Conservation (phyloP, 2,888 invertebrate species). For the Tachina grossa region DNA sequence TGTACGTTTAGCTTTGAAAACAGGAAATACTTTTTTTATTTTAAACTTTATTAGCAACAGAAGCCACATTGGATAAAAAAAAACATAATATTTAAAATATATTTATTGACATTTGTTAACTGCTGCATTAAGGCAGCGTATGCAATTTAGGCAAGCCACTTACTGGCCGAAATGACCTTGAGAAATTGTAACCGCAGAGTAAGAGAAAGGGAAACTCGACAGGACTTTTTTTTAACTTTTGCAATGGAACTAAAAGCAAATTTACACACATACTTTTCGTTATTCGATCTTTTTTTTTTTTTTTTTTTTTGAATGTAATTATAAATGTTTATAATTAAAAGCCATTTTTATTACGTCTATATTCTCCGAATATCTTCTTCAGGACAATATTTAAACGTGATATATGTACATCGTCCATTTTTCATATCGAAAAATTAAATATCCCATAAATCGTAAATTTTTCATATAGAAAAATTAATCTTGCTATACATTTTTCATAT, state of each 20-base stretch:
- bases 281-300: too few relatives aligned
- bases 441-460: too few relatives aligned
- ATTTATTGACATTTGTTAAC: not conserved
- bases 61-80: conserved; percentile 1
- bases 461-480: too few relatives aligned
- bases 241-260: not conserved
- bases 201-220: not conserved
- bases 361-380: too few relatives aligned
- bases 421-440: too few relatives aligned
- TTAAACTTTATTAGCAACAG: not conserved
- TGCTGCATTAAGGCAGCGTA: not conserved
- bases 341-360: too few relatives aligned
- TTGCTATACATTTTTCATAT: too few relatives aligned
- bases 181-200: not conserved
- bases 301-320: too few relatives aligned
- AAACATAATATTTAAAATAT: not conserved
- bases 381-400: too few relatives aligned
- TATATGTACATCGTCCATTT: too few relatives aligned
- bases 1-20: too few relatives aligned
- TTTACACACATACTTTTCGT: not conserved
- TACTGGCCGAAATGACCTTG: not conserved
- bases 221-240: not conserved
- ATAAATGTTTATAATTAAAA: too few relatives aligned
- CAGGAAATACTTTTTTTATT: not conserved
- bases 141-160: not conserved